Evolutionary conservation across 2,888 invertebrate species (phyloP).

Genomic region (Pseudococcus longispinus): DNA sequence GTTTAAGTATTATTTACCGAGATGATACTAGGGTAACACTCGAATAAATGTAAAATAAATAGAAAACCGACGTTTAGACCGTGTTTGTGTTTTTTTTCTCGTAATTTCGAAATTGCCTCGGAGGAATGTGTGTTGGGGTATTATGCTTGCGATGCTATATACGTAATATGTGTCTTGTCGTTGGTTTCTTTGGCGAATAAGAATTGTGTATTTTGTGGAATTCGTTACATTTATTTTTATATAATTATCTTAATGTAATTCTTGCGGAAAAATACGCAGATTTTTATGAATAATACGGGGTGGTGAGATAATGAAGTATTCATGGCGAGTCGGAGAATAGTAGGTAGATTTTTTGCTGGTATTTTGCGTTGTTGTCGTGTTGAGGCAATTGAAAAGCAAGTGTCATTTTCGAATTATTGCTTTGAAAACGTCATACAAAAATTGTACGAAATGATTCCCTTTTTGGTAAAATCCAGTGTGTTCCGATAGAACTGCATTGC

Average conservation of each 20-base stretch:
- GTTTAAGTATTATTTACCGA: constrained; percentile 10
- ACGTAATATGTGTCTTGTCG: neutral
- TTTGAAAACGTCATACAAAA: neutral
- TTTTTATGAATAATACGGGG: neutral
- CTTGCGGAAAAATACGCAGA: neutral
- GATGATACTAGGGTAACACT: neutral
- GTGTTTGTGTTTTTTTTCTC: neutral
- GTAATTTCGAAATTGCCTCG: neutral
- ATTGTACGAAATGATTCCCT: neutral
- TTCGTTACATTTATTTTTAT: neutral
- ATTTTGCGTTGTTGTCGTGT: neutral
- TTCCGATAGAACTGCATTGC: no score
- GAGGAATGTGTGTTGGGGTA: neutral
- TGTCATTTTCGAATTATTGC: neutral
- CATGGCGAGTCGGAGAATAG: neutral
- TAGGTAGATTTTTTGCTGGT: neutral
- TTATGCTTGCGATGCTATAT: neutral
- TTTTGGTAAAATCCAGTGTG: neutral
- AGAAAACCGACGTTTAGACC: neutral
- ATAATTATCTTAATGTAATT: neutral
- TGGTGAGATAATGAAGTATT: neutral
- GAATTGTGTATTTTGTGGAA: neutral
- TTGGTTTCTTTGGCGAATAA: neutral
- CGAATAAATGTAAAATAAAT: constrained; percentile 26
- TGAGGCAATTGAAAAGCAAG: neutral